Evolutionary conservation across 2,888 invertebrate species (phyloP).

Genomic region (Achlya flavicornis): DNA sequence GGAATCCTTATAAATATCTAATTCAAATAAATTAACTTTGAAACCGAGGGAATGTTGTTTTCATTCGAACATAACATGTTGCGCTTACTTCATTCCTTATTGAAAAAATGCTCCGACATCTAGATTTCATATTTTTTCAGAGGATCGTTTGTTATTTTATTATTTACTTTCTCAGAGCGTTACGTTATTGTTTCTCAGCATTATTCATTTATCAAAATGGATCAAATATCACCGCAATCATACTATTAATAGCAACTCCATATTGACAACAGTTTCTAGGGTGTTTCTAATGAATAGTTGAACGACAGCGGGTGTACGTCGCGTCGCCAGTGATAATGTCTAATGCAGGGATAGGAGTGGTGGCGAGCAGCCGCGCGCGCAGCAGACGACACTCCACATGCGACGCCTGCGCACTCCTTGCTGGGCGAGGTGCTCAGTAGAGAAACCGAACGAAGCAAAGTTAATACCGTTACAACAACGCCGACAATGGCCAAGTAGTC

Average conservation of each 20-base stretch:
- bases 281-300: slow-evolving; percentile 40
- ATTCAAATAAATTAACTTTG: slow-evolving; percentile 43
- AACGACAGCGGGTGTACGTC: slow-evolving; percentile 52
- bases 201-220: background rate
- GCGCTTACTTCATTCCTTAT: slow-evolving; percentile 14
- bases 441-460: slow-evolving; percentile 86
- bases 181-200: background rate
- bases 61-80: slow-evolving; percentile 21
- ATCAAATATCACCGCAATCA: slow-evolving; percentile 16
- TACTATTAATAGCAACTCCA: slow-evolving; percentile 30
- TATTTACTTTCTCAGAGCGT: background rate
- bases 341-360: slow-evolving; percentile 84
- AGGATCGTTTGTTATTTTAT: background rate
- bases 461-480: slow-evolving; percentile 82
- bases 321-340: slow-evolving; percentile 77
- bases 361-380: slow-evolving; percentile 71
- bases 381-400: slow-evolving; percentile 85
- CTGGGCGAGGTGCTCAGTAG: slow-evolving; percentile 90
- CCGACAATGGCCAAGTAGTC: slow-evolving; percentile 81
- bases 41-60: slow-evolving; percentile 40
- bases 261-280: slow-evolving; percentile 41
- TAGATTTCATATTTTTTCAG: slow-evolving; percentile 11
- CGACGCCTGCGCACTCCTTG: slow-evolving; percentile 91
- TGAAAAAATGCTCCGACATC: slow-evolving; percentile 41
- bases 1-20: slow-evolving; percentile 43